Evolutionary conservation across 2,113 vertebrate species (phyloP), one percentile per base, ranked within the genome.

Genomic region (Lipophrys pholis): DNA sequence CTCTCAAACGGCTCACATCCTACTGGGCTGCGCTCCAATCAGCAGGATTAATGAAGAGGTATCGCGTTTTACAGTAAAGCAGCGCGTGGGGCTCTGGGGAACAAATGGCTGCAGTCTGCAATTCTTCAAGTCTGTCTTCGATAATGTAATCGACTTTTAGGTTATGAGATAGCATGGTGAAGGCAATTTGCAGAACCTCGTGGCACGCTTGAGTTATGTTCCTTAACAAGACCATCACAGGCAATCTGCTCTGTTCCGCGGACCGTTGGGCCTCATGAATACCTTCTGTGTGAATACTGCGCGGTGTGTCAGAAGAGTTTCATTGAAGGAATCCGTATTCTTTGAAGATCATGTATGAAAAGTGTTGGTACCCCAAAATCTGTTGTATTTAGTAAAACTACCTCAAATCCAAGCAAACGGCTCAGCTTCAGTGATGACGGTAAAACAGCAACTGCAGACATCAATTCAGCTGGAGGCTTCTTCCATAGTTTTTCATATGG

Each of bases 31-130:
- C 11, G 58, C 69, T 87, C 88, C 88, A 90, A 90, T 93, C 90
- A 87, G 82, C 72, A 85, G 79, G 87, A 92, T 92, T 90, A 89
- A 92, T 93, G 87, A 92, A 92, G 76, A 85, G 83, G 87, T 90
- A 91, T 93, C 85, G 15, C 66, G 63, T 92, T 90, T 91, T 90
- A 90, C 87, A 83, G 81, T 86, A 80, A 78, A 82, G 80, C 84
- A 85, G 71, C 69, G 36, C 80, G 82, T 67, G 38, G 70, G 60
- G 80, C 82, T 84, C 82, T 11, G 54, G 85, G 76, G 84, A 87
- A 49, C 81, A 66, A 87, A 80, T 63, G 84, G 66, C 64, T 71
- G 53, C 63, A 75, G 73, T 71, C 83, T 89, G 87, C 79, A 67
- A 73, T 84, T 82, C 41, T 39, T 92, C 83, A 87, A 84, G 76